A percentile compares a stretch with the other conserved stretches of the same genome.
Conservation (phyloP, 1,140 invertebrate species). For the Antheraea mylitta region DNA sequence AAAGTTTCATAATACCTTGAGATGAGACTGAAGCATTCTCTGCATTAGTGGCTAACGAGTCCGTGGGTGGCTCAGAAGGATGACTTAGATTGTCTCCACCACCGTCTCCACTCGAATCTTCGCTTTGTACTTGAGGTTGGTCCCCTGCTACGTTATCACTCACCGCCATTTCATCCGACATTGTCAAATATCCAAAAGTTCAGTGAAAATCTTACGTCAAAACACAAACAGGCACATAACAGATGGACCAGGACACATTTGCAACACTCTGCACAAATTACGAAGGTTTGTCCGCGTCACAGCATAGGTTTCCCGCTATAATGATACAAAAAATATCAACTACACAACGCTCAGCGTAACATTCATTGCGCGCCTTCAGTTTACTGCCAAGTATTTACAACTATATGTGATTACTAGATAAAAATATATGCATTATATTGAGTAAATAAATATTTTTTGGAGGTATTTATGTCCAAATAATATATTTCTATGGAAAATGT, state of each 20-base stretch:
- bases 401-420: background rate
- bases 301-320: conserved; percentile 74
- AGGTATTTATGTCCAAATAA: conserved; percentile 32
- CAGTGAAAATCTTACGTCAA: conserved; percentile 58
- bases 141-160: conserved; percentile 61
- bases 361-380: conserved; percentile 16
- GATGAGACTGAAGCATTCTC: conserved; percentile 22
- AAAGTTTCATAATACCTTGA: conserved; percentile 47
- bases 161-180: conserved; percentile 75
- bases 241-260: conserved; percentile 58
- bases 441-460: conserved; percentile 12
- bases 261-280: conserved; percentile 48
- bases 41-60: conserved; percentile 18
- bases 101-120: conserved; percentile 20
- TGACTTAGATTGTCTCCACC: conserved; percentile 24
- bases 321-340: conserved; percentile 50
- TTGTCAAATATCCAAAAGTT: conserved; percentile 69
- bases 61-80: conserved; percentile 15
- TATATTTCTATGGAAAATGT: conserved; percentile 60
- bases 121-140: conserved; percentile 41
- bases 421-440: background rate
- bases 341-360: conserved; percentile 30
- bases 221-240: conserved; percentile 66
- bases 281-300: conserved; percentile 69
- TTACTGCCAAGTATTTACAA: background rate